Conservation (phyloP, 23 tunicate species). For the Diplosoma virens region DNA sequence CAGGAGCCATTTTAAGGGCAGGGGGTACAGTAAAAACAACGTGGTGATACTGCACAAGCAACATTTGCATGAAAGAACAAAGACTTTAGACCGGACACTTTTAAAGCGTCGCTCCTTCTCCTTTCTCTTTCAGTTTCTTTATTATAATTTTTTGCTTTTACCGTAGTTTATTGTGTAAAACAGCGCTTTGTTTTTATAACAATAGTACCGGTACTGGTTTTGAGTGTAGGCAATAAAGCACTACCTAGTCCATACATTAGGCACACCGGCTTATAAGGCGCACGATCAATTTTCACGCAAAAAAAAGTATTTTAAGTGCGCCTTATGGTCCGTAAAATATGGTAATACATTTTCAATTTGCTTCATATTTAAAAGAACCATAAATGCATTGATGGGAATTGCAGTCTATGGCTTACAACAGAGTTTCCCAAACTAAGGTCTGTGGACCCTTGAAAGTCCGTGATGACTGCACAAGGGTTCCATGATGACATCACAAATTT, state of each 20-base stretch:
- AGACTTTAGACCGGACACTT: constrained; percentile 1
- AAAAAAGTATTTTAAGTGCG: constrained; percentile 25
- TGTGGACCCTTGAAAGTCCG: too few relatives aligned
- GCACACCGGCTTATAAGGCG: constrained; percentile 29
- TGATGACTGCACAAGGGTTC: too few relatives aligned
- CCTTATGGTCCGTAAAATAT: constrained; percentile 28
- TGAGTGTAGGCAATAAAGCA: constrained; percentile 17
- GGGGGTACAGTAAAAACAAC: constrained; percentile 27
- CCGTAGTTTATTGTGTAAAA: constrained; percentile 2
- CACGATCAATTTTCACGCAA: constrained; percentile 20
- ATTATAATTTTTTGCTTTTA: not conserved
- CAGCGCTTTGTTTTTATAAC: constrained; percentile 9
- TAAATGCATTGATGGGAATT: too few relatives aligned
- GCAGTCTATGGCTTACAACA: too few relatives aligned
- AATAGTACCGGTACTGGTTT: not conserved
- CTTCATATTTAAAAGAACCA: too few relatives aligned
- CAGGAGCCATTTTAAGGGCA: constrained; percentile 55
- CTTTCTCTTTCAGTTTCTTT: too few relatives aligned
- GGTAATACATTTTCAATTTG: too few relatives aligned
- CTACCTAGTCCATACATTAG: constrained; percentile 24
- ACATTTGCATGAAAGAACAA: constrained; percentile 19
- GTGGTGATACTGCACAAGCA: constrained; percentile 22
- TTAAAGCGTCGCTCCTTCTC: constrained; percentile 4
- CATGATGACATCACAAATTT: too few relatives aligned
- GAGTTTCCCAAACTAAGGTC: too few relatives aligned